phyloP scores from a whole-genome alignment of 2,888 invertebrate species.

The Bedellia somnulentella region DNA sequence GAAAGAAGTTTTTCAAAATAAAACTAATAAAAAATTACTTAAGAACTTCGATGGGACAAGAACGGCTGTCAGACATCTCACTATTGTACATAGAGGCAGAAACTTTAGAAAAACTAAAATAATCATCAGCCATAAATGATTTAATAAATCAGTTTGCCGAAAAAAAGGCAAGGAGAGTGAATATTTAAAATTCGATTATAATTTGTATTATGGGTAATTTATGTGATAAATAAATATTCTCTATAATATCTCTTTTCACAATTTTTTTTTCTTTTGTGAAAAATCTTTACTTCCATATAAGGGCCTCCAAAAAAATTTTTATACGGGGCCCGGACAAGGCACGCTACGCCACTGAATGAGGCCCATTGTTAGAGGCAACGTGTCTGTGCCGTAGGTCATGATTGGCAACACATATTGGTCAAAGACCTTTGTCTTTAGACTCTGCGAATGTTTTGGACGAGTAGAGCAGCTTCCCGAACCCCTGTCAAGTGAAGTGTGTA shows the following conservation, averaged over 20 bases:
- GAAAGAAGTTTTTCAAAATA: slow-evolving; percentile 3
- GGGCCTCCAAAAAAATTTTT: slow-evolving; percentile 1
- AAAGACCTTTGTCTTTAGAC: too few relatives aligned
- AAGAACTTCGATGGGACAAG: slow-evolving; percentile 8
- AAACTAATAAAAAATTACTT: slow-evolving; percentile 3
- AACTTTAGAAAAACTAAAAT: slow-evolving; percentile 6
- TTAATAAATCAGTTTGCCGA: slow-evolving; percentile 9
- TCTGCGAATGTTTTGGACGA: too few relatives aligned
- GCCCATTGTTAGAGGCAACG: too few relatives aligned
- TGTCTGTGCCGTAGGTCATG: too few relatives aligned
- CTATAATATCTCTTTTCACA: too few relatives aligned
- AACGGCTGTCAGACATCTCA: slow-evolving; percentile 8
- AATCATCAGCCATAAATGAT: too few relatives aligned
- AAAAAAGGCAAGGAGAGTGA: too few relatives aligned
- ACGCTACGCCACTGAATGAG: slow-evolving; percentile 1
- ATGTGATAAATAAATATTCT: background rate
- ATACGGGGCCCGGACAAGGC: slow-evolving; percentile 1
- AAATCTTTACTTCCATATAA: background rate
- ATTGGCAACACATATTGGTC: too few relatives aligned
- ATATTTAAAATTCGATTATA: too few relatives aligned
- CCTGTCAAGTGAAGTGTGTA: too few relatives aligned
- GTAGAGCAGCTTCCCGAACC: too few relatives aligned
- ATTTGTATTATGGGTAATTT: background rate
- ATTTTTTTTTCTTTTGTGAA: slow-evolving; percentile 1
- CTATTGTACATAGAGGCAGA: slow-evolving; percentile 9